phyloP scores from a whole-genome alignment of 2,888 invertebrate genomes.

The Odontocolon sp. region DNA sequence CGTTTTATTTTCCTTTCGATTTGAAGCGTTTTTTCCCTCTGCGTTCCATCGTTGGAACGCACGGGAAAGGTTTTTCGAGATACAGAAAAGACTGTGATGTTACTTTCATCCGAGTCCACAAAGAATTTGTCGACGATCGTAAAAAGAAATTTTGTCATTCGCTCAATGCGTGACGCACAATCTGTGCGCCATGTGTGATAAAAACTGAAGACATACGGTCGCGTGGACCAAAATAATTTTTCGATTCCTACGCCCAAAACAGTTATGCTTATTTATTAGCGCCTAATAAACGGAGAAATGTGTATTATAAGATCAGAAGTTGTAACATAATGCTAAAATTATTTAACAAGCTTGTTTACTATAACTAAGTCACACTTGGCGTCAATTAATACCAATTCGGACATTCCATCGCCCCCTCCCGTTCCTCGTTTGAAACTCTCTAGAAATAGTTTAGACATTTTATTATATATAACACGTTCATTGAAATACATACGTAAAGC shows the following conservation, averaged over 20 bases:
- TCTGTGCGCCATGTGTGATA: no score
- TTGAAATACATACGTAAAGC: no score
- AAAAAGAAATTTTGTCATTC: constrained; percentile 9
- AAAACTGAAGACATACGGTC: no score
- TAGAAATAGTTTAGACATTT: no score
- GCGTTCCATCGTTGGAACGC: neutral
- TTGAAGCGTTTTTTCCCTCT: constrained; percentile 6
- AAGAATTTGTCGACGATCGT: neutral
- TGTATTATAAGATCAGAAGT: no score
- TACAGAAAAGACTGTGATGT: neutral
- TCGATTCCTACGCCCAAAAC: no score
- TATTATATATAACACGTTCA: no score
- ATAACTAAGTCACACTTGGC: neutral
- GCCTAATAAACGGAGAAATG: no score
- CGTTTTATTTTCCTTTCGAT: constrained; percentile 43
- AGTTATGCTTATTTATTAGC: no score
- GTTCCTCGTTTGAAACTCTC: constrained; percentile 2
- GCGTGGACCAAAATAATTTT: no score
- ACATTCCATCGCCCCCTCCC: neutral
- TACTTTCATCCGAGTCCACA: constrained; percentile 9
- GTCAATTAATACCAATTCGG: constrained; percentile 45
- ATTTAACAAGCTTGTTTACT: constrained; percentile 29
- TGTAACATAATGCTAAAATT: neutral
- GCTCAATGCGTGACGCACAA: neutral
- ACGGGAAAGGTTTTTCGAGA: neutral